Conservation (phyloP, 2,888 invertebrate species). For the Tridacna crocea region DNA sequence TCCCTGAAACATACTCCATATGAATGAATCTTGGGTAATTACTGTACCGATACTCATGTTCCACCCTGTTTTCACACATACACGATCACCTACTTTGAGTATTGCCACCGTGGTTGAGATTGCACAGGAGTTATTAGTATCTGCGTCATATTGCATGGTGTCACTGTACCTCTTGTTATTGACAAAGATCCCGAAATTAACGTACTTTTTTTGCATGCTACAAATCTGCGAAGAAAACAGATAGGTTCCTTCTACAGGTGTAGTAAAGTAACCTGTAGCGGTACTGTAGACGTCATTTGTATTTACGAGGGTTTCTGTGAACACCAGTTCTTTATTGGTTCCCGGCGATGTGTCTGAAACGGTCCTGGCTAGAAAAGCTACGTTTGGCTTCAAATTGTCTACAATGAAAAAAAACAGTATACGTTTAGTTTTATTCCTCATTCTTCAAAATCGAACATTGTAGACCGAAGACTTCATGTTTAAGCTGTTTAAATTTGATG, state of each 20-base stretch:
- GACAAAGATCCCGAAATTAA: constrained; percentile 4
- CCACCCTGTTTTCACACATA: not conserved
- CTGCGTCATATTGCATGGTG: not conserved
- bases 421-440: no score
- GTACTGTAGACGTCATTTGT: not conserved
- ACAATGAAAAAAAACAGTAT: not conserved
- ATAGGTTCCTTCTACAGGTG: not conserved
- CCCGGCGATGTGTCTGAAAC: not conserved
- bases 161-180: not conserved
- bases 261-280: not conserved
- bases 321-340: not conserved
- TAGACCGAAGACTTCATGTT: no score
- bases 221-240: not conserved
- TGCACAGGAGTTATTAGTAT: not conserved
- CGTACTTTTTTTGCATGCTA: not conserved
- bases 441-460: no score
- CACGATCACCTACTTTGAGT: not conserved
- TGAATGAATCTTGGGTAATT: not conserved
- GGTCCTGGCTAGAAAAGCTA: constrained; percentile 2
- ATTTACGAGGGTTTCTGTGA: constrained; percentile 3
- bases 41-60: not conserved
- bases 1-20: constrained; percentile 5
- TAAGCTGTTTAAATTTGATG: no score
- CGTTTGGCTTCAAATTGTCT: not conserved
- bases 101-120: constrained; percentile 3